Base-by-base conservation (phyloP, 2,888 invertebrate species). In the Brachycybe producta region DNA sequence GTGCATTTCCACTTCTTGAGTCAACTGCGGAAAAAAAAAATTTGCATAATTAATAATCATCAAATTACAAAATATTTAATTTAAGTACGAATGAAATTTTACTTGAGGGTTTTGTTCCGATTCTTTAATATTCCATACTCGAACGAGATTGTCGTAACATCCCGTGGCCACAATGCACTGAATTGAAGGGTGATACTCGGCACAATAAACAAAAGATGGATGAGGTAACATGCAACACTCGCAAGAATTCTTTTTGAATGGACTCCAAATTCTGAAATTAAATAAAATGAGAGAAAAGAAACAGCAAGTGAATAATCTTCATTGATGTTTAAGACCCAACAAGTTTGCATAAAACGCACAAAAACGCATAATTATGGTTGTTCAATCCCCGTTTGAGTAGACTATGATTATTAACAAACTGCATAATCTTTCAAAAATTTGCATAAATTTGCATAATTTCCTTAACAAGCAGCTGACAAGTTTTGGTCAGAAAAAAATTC, bases 151-250 rank as follows among this genome's bases (percentile, higher is more conserved):
- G 63, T 82, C 82, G 62, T 73, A 80, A 58, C 80, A 76, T 5
- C 78, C 80, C 1, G 80, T 78, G 2, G 69, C 72, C 1, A 76
- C 65, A 27, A 75, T 65, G n/a, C 65, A 62, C 13, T 65, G 58
- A 24, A 67, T 65, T 26, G 66, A 64, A 1, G 71, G 70, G 44
- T 72, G 68, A 60, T 75, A 75, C 61, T 73, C 72, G n/a, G 75
- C 74, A 52, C 72, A 70, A 61, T 82, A 82, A 3, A 82, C 79
- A 64, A 76, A 82, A 2, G 75, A 73, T 27, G 81, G 80, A 66
- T 82, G 82, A 26, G 78, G 75, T 51, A 81, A 62, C 57, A 76
- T 67, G 27, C 43, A 13, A 44, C 49, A 13, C 2, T 28, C 5
- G n/a, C 11, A 5, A 36, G 21, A 5, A 3, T 44, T n/a, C 7